These are phyloP conservation scores for Brachionus rubens DNA, from an alignment of 1,140 invertebrate species.

Conservation along the genomic window DNA sequence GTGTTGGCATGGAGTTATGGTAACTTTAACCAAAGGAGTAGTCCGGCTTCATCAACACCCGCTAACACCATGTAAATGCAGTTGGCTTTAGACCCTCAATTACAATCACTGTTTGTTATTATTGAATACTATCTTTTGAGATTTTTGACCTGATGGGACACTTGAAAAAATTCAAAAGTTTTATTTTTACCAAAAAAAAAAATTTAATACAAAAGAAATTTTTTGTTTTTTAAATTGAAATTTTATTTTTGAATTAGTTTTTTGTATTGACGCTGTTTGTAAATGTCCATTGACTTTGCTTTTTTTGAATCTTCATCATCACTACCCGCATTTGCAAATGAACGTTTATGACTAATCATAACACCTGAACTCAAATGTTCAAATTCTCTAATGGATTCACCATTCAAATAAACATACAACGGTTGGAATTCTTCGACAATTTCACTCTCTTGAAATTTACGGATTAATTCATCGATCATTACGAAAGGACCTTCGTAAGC, in stretches of 20 bases:
- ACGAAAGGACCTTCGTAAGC: slow-evolving; percentile 66
- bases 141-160: too few species aligned
- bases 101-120: too few species aligned
- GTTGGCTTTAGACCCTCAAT: too few species aligned
- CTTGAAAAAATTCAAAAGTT: too few species aligned
- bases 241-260: slow-evolving; percentile 47
- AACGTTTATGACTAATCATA: background rate
- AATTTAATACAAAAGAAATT: too few species aligned
- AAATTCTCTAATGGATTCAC: slow-evolving; percentile 40
- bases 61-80: too few species aligned
- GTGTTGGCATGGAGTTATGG: too few species aligned
- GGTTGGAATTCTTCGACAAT: slow-evolving; percentile 31
- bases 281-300: slow-evolving; percentile 38
- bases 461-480: slow-evolving; percentile 33
- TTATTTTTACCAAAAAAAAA: too few species aligned
- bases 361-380: slow-evolving; percentile 1
- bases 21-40: too few species aligned
- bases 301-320: slow-evolving; percentile 43
- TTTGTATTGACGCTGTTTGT: slow-evolving; percentile 46
- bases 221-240: too few species aligned
- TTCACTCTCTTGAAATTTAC: slow-evolving; percentile 31
- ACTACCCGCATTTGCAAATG: background rate
- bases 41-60: too few species aligned
- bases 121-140: too few species aligned
- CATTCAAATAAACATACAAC: slow-evolving; percentile 21